Conservation (phyloP, 2,797 vertebrate species). For the Sebastes wilsoni region DNA sequence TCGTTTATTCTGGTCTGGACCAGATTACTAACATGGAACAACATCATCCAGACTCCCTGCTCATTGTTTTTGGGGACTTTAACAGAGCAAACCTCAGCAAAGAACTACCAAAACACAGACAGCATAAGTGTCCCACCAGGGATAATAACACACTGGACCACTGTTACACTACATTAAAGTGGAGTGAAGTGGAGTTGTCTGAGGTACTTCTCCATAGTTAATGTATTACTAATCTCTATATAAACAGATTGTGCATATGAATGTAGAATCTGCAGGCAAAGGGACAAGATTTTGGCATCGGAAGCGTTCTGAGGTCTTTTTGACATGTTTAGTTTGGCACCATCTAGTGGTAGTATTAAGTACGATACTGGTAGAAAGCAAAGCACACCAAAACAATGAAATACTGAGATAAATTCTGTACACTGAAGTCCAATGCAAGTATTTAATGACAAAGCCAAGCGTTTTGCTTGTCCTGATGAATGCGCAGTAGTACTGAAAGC, state of each 20-base stretch:
- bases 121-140: background rate
- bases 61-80: background rate
- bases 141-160: background rate
- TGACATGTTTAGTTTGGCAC: background rate
- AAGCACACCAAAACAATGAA: background rate
- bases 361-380: background rate
- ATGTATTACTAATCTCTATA: no score
- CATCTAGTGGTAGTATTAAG: background rate
- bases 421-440: background rate
- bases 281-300: no score
- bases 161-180: background rate
- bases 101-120: background rate
- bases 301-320: background rate
- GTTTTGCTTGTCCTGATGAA: background rate
- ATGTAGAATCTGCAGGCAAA: no score
- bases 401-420: background rate
- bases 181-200: no score
- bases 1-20: background rate
- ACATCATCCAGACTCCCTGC: background rate
- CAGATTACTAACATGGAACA: no score
- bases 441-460: background rate
- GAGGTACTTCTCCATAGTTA: no score
- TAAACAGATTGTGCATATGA: no score
- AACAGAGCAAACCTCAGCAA: background rate
- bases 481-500: background rate